phyloP scores from a whole-genome alignment of 2,797 vertebrate species.

The Podargus strigoides region DNA sequence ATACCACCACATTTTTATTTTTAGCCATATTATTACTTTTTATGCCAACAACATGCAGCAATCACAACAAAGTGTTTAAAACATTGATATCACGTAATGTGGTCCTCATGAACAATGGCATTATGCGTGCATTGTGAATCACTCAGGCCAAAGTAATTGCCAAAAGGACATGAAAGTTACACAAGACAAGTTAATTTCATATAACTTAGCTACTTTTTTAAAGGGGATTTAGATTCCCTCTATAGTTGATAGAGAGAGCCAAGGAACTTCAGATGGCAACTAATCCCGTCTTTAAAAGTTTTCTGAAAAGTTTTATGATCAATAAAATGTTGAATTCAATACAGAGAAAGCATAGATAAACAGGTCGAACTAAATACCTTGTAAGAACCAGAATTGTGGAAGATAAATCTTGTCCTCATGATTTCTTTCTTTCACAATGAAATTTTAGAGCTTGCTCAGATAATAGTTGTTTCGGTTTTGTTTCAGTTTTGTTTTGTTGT shows the following conservation, averaged over 20 bases:
- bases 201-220: neutral
- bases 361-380: neutral
- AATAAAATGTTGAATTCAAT: neutral
- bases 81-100: neutral
- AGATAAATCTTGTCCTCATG: neutral
- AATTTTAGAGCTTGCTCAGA: neutral
- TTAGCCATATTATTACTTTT: neutral
- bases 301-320: neutral
- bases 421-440: neutral
- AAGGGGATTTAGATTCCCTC: neutral
- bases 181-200: neutral
- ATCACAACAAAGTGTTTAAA: neutral
- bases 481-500: neutral
- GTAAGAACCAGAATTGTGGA: neutral
- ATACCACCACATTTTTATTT: neutral
- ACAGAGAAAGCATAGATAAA: neutral
- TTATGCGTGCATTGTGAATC: neutral
- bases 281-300: neutral
- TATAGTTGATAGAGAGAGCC: neutral
- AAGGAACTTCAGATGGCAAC: neutral
- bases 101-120: rapidly evolving
- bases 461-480: neutral
- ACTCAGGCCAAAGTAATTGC: neutral
- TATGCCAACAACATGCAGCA: neutral
- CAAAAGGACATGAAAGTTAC: neutral